Base-by-base conservation (phyloP, 2,113 vertebrate species). In the Elachura formosa region DNA sequence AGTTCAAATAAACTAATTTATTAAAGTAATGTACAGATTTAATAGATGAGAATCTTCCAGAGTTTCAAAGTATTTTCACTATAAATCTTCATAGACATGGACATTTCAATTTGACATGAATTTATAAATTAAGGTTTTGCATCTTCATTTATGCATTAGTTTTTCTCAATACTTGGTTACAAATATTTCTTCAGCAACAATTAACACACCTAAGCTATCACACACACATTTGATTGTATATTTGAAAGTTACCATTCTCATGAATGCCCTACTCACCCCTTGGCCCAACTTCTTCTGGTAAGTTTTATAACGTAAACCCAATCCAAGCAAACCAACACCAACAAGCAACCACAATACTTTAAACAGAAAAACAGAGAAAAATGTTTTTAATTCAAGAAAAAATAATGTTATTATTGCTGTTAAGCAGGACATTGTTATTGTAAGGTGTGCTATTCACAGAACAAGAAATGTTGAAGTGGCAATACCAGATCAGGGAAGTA, bases 281-380 rank as follows among this genome's bases (percentile, higher is more conserved):
- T 84, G 96, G 58, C 96, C 97, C 90, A 98, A 3, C 80, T 96
- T 97, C 67, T 72, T 97, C 78, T 97, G 95, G 45, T 98, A 98
- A 64, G 34, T 40, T 95, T 85, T 97, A 61, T 97, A 97, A 54
- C 97, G 97, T 10, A 98, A 84, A 96, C 97, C 96, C 96, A 98
- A 51, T 96, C 97, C 97, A 67, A 98, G 84, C 43, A 98, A 96
- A 17, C 97, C 97, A 68, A 97, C 23, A 87, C 98, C 97, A 92
- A 98, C 97, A 64, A 97, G 82, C 62, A 98, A 96, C 97, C 98
- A 98, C 84, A 98, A 85, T 46, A 97, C 97, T 98, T 76, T 61
- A 95, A 97, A 97, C 0, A 96, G 40, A 96, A 83, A 69, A 78
- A 80, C 24, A 84, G 9, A 94, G 55, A 68, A 58, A 51, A 9